Conservation (phyloP, 2,888 invertebrate species). For the Gnatocerus cornutus region DNA sequence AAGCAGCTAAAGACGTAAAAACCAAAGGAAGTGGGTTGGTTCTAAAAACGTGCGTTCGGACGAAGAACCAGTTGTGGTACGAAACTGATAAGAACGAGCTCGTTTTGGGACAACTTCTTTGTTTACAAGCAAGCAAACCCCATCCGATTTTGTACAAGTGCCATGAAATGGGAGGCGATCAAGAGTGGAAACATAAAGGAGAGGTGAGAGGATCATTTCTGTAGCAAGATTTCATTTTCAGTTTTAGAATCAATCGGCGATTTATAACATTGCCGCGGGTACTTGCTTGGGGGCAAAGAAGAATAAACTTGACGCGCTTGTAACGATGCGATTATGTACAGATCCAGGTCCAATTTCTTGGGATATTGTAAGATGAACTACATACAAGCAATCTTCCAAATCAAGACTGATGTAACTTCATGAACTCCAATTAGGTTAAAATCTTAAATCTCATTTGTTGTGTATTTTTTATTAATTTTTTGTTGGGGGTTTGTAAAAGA, state of each 20-base stretch:
- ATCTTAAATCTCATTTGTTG: not conserved
- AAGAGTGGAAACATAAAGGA: conserved; percentile 92
- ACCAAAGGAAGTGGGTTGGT: conserved; percentile 84
- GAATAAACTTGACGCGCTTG: conserved; percentile 69
- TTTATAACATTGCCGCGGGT: conserved; percentile 91
- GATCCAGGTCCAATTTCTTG: conserved; percentile 73
- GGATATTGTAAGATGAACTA: conserved; percentile 71
- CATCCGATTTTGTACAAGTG: conserved; percentile 89
- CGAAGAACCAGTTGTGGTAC: conserved; percentile 88
- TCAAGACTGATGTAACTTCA: conserved; percentile 13
- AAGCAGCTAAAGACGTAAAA: conserved; percentile 84
- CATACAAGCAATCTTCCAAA: not conserved
- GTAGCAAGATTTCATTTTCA: conserved; percentile 31
- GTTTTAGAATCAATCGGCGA: conserved; percentile 80
- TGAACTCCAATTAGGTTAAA: conserved; percentile 3
- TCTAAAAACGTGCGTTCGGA: conserved; percentile 80
- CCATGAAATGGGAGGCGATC: conserved; percentile 92
- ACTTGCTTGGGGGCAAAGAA: conserved; percentile 81
- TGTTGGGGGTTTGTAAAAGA: too few species aligned
- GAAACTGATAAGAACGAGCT: conserved; percentile 89
- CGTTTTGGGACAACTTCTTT: conserved; percentile 87
- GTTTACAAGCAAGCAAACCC: conserved; percentile 83
- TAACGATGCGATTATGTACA: conserved; percentile 78
- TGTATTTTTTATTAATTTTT: too few species aligned
- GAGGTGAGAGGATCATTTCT: conserved; percentile 71